A percentile compares a stretch with the other conserved stretches of the same genome.
phyloP scores from a whole-genome alignment of 1,140 invertebrate genomes.

The Pissodes strobi region DNA sequence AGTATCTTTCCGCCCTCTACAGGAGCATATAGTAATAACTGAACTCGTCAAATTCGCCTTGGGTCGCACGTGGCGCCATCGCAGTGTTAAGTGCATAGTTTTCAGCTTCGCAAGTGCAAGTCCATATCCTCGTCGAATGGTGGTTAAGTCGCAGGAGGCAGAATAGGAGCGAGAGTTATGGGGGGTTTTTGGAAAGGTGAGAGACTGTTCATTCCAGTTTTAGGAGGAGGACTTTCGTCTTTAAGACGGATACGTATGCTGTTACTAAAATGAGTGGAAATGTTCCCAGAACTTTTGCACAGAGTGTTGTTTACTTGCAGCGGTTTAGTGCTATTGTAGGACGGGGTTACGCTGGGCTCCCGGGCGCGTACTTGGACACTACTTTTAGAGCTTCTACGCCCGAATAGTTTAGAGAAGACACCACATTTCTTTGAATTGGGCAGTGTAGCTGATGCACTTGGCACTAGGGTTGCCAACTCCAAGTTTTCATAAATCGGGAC shows the following conservation, averaged over 20 bases:
- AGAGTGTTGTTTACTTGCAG: conserved; percentile 35
- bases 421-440: conserved; percentile 64
- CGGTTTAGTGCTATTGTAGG: conserved; percentile 36
- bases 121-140: conserved; percentile 40
- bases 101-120: conserved; percentile 70
- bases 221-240: conserved; percentile 54
- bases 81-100: conserved; percentile 84
- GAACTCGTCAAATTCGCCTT: conserved; percentile 84
- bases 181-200: background rate
- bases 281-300: conserved; percentile 40
- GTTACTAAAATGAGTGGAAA: conserved; percentile 42
- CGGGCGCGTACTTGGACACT: conserved; percentile 43
- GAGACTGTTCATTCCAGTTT: background rate
- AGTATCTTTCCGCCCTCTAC: conserved; percentile 75
- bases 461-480: too few species aligned
- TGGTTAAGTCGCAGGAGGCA: background rate
- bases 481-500: too few species aligned
- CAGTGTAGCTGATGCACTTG: conserved; percentile 53
- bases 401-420: conserved; percentile 70
- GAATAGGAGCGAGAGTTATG: background rate
- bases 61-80: conserved; percentile 80
- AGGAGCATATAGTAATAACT: conserved; percentile 83
- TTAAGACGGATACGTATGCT: conserved; percentile 67
- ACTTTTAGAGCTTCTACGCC: conserved; percentile 35
- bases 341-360: too few species aligned